These are phyloP conservation scores for Sinosuthora webbiana DNA, from an alignment of 2,113 vertebrate genomes.

Conservation along the genomic window DNA sequence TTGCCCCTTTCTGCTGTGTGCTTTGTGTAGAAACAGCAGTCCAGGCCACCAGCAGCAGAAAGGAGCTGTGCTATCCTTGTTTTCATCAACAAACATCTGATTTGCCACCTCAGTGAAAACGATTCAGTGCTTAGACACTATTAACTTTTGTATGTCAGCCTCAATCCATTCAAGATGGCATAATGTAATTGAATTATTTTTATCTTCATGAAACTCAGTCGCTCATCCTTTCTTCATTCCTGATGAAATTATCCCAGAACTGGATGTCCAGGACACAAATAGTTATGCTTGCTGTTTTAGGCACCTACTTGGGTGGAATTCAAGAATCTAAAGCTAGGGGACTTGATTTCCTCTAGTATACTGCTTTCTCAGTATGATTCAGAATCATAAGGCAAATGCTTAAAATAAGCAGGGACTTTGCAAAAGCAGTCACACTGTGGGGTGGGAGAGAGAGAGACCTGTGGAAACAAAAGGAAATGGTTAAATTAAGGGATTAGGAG, in stretches of 20 bases:
- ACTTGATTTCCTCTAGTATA: not conserved
- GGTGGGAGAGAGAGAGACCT: not conserved
- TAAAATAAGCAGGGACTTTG: not conserved
- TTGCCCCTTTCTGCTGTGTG: not conserved
- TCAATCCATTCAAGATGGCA: not conserved
- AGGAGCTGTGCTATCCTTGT: not conserved
- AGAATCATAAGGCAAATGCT: slow-evolving; percentile 16
- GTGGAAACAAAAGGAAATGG: not conserved
- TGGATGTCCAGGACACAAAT: not conserved
- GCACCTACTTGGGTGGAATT: not conserved
- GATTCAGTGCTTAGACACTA: not conserved
- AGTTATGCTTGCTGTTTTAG: not conserved
- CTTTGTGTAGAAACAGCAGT: not conserved
- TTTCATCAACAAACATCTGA: not conserved
- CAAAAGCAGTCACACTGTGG: not conserved
- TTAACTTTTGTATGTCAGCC: not conserved
- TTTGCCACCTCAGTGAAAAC: not conserved
- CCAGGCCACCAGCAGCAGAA: not conserved
- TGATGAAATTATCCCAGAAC: not conserved
- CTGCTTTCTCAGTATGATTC: not conserved
- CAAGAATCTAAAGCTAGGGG: not conserved
- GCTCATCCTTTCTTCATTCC: not conserved
- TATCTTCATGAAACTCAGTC: not conserved
- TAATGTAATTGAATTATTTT: not conserved
- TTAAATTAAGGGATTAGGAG: not conserved